A percentile compares a stretch with the other conserved stretches of the same genome.
Conservation (phyloP, 2,797 vertebrate species). For the Acipenser oxyrinchus region DNA sequence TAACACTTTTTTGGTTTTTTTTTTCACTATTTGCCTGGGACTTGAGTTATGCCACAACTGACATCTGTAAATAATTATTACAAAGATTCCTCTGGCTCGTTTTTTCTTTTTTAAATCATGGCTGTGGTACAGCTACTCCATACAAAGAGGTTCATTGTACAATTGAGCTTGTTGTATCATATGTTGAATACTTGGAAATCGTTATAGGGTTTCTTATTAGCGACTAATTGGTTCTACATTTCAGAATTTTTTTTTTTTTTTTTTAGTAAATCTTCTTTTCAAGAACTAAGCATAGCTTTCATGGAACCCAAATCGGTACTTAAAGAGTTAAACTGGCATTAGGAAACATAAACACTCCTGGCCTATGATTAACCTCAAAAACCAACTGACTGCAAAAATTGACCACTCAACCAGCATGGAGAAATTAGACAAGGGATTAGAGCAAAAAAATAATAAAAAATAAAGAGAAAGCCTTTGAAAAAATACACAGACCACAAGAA, state of each 20-base stretch:
- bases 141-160: conserved; percentile 43
- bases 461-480: too few species aligned
- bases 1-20: conserved; percentile 37
- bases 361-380: conserved; percentile 65
- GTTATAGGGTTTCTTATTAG: conserved; percentile 78
- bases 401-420: conserved; percentile 45
- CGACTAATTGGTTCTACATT: conserved; percentile 67
- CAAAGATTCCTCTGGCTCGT: conserved; percentile 50
- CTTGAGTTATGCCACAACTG: conserved; percentile 30
- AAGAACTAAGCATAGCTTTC: conserved; percentile 54
- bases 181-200: conserved; percentile 55
- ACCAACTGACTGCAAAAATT: conserved; percentile 54
- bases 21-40: conserved; percentile 20
- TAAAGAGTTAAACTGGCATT: conserved; percentile 52
- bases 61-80: conserved; percentile 70
- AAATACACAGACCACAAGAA: too few species aligned
- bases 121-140: conserved; percentile 38
- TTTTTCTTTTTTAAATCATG: conserved; percentile 34
- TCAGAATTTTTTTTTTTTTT: conserved; percentile 57
- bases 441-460: neutral
- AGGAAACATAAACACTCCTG: conserved; percentile 61
- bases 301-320: conserved; percentile 44
- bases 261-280: conserved; percentile 54
- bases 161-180: conserved; percentile 56
- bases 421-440: conserved; percentile 54